These are phyloP conservation scores for human (Homo sapiens) DNA, from an alignment of 2,113 vertebrate species.

Conservation along the genomic window DNA sequence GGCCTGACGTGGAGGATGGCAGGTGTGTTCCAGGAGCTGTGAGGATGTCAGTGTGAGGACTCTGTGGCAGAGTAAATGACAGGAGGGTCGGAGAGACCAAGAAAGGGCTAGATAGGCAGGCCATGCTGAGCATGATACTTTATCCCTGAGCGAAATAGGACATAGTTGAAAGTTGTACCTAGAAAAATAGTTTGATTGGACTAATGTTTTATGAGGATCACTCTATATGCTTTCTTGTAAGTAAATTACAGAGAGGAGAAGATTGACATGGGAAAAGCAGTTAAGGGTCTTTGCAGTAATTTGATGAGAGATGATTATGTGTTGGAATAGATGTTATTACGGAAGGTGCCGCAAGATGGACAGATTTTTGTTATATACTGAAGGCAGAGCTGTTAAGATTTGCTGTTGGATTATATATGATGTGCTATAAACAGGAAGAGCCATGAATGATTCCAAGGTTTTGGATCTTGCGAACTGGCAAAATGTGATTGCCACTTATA, in stretches of 20 bases:
- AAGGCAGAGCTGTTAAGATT: not conserved
- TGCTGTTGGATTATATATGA: not conserved
- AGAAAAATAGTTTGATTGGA: not conserved
- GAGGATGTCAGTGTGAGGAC: not conserved
- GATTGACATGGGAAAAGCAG: not conserved
- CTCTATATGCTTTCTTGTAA: not conserved
- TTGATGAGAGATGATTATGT: not conserved
- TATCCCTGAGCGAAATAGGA: not conserved
- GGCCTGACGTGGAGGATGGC: not conserved
- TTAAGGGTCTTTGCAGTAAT: not conserved
- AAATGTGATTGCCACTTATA: not conserved
- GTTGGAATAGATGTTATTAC: not conserved
- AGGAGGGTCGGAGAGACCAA: not conserved
- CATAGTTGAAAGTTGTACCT: not conserved
- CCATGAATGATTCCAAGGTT: not conserved
- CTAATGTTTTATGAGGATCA: not conserved
- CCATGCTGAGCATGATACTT: not conserved
- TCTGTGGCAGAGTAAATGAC: not conserved
- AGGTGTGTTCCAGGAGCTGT: not conserved
- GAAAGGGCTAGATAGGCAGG: not conserved
- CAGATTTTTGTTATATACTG: not conserved
- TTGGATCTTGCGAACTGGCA: not conserved
- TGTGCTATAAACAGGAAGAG: not conserved
- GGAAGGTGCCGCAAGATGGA: not conserved
- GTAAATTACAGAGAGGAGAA: not conserved